These are phyloP conservation scores for Anguilla anguilla DNA, from an alignment of 2,797 vertebrate genomes.

Conservation along the genomic window DNA sequence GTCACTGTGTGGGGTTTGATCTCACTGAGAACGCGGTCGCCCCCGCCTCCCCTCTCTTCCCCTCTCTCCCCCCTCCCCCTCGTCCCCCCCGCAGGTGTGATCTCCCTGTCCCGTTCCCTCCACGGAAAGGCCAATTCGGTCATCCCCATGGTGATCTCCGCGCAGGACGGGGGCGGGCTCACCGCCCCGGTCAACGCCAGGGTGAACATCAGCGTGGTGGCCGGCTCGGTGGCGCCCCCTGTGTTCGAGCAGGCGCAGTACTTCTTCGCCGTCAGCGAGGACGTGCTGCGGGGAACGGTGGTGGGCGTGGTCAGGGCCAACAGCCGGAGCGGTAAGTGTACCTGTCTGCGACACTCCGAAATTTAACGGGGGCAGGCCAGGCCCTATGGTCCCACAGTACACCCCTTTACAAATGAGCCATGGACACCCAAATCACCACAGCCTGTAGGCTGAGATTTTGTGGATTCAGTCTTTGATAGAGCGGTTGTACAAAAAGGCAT, in stretches of 20 bases:
- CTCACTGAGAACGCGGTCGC: neutral
- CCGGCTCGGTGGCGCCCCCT: slow-evolving; percentile 83
- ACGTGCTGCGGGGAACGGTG: slow-evolving; percentile 79
- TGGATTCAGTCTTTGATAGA: slow-evolving; percentile 19
- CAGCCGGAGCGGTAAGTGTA: slow-evolving; percentile 68
- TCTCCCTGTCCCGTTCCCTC: slow-evolving; percentile 88
- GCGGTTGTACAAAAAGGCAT: slow-evolving; percentile 54
- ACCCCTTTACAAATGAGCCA: neutral
- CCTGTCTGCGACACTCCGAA: neutral
- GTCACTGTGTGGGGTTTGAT: slow-evolving; percentile 37
- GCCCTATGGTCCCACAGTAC: too few relatives aligned
- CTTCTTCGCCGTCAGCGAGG: slow-evolving; percentile 87
- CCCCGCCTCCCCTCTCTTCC: too few relatives aligned
- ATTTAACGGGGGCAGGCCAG: neutral
- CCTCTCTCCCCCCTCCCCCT: too few relatives aligned
- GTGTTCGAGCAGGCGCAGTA: slow-evolving; percentile 91
- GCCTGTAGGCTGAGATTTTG: neutral
- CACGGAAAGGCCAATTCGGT: slow-evolving; percentile 87
- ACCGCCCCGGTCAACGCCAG: slow-evolving; percentile 80
- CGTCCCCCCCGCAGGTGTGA: slow-evolving; percentile 72
- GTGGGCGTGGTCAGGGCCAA: slow-evolving; percentile 83
- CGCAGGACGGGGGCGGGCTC: slow-evolving; percentile 86
- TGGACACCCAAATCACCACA: neutral
- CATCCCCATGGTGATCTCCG: slow-evolving; percentile 87
- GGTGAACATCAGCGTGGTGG: slow-evolving; percentile 92